Evolutionary conservation across 64 coral and sea anemone species (phyloP).

Genomic region (Pocillopora damicornis): DNA sequence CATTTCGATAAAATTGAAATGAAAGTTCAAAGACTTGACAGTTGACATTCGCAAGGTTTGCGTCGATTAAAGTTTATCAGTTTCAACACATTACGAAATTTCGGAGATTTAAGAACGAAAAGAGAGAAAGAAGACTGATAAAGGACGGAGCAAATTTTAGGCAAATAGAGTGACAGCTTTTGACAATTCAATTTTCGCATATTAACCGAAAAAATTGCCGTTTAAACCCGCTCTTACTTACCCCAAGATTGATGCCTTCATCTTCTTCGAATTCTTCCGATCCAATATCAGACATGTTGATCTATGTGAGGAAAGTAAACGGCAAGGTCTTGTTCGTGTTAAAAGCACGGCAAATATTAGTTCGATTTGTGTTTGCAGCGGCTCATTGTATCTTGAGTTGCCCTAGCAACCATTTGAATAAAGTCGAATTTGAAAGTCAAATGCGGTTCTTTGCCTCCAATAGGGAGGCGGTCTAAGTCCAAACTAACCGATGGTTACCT

Average conservation of each 20-base stretch:
- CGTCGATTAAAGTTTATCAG: too few species aligned
- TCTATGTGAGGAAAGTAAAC: conserved; percentile 1
- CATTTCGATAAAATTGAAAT: neutral
- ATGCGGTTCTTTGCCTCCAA: conserved; percentile 13
- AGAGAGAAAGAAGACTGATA: too few species aligned
- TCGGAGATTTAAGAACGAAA: too few species aligned
- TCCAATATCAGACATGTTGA: conserved; percentile 90
- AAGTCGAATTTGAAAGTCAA: conserved; percentile 71
- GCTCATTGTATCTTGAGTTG: conserved; percentile 52
- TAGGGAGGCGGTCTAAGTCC: too few species aligned
- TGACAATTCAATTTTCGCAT: too few species aligned
- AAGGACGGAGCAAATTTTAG: too few species aligned
- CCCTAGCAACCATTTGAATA: conserved; percentile 40
- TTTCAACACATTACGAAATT: too few species aligned
- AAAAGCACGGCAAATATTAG: conserved; percentile 43
- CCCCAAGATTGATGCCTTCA: conserved; percentile 90
- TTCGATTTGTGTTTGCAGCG: conserved; percentile 32
- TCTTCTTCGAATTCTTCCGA: conserved; percentile 97
- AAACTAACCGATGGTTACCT: neutral
- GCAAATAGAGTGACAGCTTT: neutral
- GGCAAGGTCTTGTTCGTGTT: neutral
- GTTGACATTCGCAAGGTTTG: too few species aligned
- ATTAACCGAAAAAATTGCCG: neutral
- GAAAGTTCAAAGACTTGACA: too few species aligned
- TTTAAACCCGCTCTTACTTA: conserved; percentile 35